These are phyloP conservation scores for Eupelmus urozonus DNA, from an alignment of 2,888 invertebrate genomes.

Conservation along the genomic window DNA sequence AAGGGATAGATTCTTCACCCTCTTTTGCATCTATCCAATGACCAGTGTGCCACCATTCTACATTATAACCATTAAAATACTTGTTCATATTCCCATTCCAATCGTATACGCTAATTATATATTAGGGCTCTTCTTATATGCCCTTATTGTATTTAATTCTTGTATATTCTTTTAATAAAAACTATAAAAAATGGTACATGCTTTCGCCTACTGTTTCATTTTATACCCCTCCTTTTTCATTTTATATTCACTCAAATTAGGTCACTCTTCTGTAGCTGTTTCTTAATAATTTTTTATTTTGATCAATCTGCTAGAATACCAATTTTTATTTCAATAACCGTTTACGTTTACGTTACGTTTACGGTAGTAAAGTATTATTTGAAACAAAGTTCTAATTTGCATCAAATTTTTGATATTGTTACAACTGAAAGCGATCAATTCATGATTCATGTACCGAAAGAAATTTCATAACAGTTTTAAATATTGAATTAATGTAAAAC, in stretches of 20 bases:
- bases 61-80: neutral
- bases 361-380: too few species aligned
- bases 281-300: too few species aligned
- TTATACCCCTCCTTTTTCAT: neutral
- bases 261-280: neutral
- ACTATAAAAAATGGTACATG: conserved; percentile 20
- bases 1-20: conserved; percentile 60
- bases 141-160: conserved; percentile 58
- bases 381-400: too few species aligned
- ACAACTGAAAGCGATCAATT: too few species aligned
- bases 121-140: conserved; percentile 7
- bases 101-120: conserved; percentile 5
- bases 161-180: conserved; percentile 52
- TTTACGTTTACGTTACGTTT: too few species aligned
- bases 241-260: neutral
- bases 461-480: too few species aligned
- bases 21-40: neutral
- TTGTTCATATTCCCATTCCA: neutral
- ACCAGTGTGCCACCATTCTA: conserved; percentile 13
- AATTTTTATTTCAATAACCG: too few species aligned
- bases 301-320: too few species aligned
- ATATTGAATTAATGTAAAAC: too few species aligned
- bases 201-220: neutral
- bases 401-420: too few species aligned
- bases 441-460: too few species aligned